These are phyloP conservation scores for Aythya fuligula DNA, from an alignment of 2,797 vertebrate genomes.

Conservation along the genomic window DNA sequence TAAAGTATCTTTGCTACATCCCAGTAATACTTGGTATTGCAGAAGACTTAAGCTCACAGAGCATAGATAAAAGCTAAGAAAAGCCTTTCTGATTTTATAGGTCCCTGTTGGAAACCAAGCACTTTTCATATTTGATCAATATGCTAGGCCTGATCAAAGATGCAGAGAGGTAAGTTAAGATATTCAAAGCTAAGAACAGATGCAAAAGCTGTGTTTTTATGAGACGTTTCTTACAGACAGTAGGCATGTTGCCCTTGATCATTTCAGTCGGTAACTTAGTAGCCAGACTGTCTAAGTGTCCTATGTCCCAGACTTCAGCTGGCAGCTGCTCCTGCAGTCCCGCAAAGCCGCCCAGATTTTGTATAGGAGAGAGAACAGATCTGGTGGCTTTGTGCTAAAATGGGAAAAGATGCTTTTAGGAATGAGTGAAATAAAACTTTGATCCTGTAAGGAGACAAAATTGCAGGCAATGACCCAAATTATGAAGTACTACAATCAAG, in stretches of 20 bases:
- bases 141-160: neutral
- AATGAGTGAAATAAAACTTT: neutral
- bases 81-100: neutral
- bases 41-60: neutral
- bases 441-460: constrained; percentile 2
- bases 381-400: neutral
- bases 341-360: neutral
- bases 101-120: neutral
- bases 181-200: neutral
- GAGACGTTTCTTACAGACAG: neutral
- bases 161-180: neutral
- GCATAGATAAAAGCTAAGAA: neutral
- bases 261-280: neutral
- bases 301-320: neutral
- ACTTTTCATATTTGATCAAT: neutral
- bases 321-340: neutral
- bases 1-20: neutral
- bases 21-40: neutral
- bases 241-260: neutral
- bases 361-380: neutral
- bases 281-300: neutral
- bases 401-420: neutral
- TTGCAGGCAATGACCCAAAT: neutral
- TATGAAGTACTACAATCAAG: neutral
- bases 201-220: neutral